Evolutionary conservation across 2,797 vertebrate species (phyloP).

Genomic region (Pelodytes ibericus): DNA sequence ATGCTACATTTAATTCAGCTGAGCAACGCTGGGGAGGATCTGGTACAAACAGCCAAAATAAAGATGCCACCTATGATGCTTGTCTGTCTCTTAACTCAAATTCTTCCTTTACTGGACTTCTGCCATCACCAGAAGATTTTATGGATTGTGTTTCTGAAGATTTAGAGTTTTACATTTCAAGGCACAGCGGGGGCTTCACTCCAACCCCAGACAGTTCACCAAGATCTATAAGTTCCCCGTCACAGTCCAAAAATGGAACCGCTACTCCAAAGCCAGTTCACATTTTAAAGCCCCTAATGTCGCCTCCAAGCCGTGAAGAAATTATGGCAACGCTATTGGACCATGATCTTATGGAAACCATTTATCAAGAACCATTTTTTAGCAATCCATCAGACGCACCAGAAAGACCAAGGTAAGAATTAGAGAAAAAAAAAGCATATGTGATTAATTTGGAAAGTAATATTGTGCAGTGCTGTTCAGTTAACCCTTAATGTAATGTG

Average conservation of each 20-base stretch:
- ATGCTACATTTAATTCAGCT: constrained; percentile 81
- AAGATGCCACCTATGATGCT: constrained; percentile 75
- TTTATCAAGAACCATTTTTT: constrained; percentile 95
- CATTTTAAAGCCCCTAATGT: constrained; percentile 96
- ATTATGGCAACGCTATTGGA: constrained; percentile 89
- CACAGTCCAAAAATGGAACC: constrained; percentile 83
- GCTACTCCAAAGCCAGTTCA: constrained; percentile 81
- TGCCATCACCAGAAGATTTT: constrained; percentile 81
- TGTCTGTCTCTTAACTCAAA: constrained; percentile 79
- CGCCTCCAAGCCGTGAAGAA: constrained; percentile 94
- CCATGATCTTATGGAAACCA: constrained; percentile 89
- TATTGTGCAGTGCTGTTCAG: too few species aligned
- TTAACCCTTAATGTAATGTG: too few species aligned
- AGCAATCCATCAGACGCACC: constrained; percentile 94
- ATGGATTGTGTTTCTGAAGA: constrained; percentile 83
- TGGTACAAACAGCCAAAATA: constrained; percentile 67
- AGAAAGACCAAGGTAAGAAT: constrained; percentile 89
- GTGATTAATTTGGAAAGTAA: too few species aligned
- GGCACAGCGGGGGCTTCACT: constrained; percentile 80
- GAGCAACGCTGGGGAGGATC: constrained; percentile 85
- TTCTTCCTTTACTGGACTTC: constrained; percentile 76
- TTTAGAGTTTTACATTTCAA: constrained; percentile 76
- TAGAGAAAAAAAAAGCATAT: too few species aligned
- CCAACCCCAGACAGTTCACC: constrained; percentile 94
- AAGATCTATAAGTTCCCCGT: constrained; percentile 87